Conservation (phyloP, 2,888 invertebrate species). For the Eurytoma adleriae region DNA sequence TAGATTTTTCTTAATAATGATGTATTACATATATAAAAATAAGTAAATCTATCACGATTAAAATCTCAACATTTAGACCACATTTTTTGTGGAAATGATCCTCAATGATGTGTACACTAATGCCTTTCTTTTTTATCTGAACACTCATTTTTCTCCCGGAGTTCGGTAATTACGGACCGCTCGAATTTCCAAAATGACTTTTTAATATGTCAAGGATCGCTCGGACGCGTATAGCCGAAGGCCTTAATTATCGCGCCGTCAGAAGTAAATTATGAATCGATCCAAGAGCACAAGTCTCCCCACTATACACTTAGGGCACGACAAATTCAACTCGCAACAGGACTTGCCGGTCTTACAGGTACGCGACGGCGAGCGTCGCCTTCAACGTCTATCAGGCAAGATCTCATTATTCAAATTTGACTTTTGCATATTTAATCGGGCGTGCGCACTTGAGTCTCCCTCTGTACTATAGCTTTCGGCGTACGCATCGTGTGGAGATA, state of each 20-base stretch:
- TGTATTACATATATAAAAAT: no score
- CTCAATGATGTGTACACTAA: neutral
- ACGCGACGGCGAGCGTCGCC: neutral
- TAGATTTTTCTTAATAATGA: no score
- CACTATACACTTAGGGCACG: neutral
- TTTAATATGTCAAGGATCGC: constrained; percentile 19
- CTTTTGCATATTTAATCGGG: constrained; percentile 73
- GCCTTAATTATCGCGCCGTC: constrained; percentile 37
- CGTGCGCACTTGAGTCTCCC: neutral
- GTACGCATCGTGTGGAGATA: constrained; percentile 69
- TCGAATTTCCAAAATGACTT: constrained; percentile 17
- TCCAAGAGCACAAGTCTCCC: neutral
- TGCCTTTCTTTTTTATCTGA: neutral
- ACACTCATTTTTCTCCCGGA: constrained; percentile 6
- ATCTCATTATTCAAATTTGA: constrained; percentile 74
- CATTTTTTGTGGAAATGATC: neutral
- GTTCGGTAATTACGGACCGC: constrained; percentile 19
- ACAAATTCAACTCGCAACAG: no score
- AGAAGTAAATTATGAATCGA: constrained; percentile 50
- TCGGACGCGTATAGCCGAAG: neutral
- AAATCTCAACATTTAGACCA: neutral
- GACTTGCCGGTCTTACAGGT: no score
- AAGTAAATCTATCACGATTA: neutral
- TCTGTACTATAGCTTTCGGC: constrained; percentile 63
- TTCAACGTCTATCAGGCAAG: constrained; percentile 47